Percentiles rank a stretch among this genome's conserved stretches.
phyloP scores from a whole-genome alignment of 2,797 vertebrate genomes.

The Vireo griseus region DNA sequence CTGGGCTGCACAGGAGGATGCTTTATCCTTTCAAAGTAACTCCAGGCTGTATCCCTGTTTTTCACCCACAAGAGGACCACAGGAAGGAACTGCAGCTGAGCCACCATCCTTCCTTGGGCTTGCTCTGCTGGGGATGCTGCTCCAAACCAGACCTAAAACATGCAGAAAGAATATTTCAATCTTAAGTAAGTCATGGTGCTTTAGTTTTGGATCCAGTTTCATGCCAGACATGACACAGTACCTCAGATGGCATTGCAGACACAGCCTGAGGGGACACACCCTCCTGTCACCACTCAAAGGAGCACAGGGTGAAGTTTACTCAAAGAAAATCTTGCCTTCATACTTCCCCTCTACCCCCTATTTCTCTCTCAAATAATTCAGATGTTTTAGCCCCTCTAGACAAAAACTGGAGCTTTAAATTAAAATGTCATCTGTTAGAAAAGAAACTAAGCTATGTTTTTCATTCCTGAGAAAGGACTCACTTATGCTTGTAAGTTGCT shows the following conservation, averaged over 20 bases:
- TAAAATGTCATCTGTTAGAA: conserved; percentile 66
- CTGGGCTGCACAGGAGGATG: background rate
- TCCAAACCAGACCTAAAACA: background rate
- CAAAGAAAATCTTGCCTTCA: background rate
- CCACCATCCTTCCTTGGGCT: background rate
- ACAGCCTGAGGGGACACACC: background rate
- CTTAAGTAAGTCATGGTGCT: background rate
- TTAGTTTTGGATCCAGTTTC: background rate
- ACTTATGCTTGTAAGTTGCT: conserved; percentile 69
- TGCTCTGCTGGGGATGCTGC: background rate
- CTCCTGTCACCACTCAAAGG: background rate
- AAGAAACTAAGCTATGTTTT: conserved; percentile 52
- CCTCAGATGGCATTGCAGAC: background rate
- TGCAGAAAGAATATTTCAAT: background rate
- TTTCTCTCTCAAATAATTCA: conserved; percentile 29
- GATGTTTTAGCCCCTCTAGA: conserved; percentile 37
- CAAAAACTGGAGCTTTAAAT: conserved; percentile 54
- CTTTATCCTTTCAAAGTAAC: background rate
- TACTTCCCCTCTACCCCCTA: background rate
- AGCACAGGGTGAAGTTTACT: background rate
- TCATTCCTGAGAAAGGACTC: conserved; percentile 65
- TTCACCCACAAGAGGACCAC: background rate
- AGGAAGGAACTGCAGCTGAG: background rate
- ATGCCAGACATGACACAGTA: background rate
- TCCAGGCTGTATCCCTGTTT: background rate